Base-by-base conservation (phyloP, 2,113 vertebrate species). In the Sorex fumeus region DNA sequence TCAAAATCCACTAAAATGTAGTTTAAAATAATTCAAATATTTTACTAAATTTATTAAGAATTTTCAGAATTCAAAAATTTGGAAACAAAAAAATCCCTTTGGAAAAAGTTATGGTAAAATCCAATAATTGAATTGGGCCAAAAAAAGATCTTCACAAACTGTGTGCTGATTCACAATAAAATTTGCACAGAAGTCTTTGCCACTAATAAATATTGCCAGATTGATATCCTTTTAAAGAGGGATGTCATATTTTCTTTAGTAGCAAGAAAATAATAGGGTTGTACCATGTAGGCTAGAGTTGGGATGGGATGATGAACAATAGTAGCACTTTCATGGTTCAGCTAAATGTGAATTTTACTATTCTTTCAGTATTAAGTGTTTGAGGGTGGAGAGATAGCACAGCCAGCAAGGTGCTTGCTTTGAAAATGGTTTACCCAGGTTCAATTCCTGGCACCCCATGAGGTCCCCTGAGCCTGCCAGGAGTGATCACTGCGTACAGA, bases 1-100 rank as follows among this genome's bases (percentile, higher is more conserved):
- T 7, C 57, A 60, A 60, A 60, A 60, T 19, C 57, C 57, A 21
- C 57, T 60, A 77, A 88, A 91, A 93, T 84, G 91, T 13, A 81
- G 25, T 88, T 45, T 25, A 92, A 77, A 28, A 4, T 77, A 94
- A 78, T 78, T 90, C 18, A 85, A 93, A 34, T 77, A 94, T 79
- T 40, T 43, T 40, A 23, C 80, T n/a, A 74, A 71, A 77, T 93
- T 91, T 87, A 34, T 57, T 71, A 67, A 87, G 75, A 94, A 78
- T 43, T 8, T 87, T 86, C 45, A 86, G 40, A 40, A 30, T 43
- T 72, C 40, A 40, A 40, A 40, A 40, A 7, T 40, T 7, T 40
- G 40, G 7, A 40, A 40, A 40, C 40, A 40, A 40, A 40, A 40
- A 40, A 40, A 74, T 32, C 15, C 21, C 75, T 47, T 91, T 84